Evolutionary conservation across 92 coral and sea anemone genomes (phyloP), one percentile per base, ranked within the genome.

Genomic region (Bergia sp.): DNA sequence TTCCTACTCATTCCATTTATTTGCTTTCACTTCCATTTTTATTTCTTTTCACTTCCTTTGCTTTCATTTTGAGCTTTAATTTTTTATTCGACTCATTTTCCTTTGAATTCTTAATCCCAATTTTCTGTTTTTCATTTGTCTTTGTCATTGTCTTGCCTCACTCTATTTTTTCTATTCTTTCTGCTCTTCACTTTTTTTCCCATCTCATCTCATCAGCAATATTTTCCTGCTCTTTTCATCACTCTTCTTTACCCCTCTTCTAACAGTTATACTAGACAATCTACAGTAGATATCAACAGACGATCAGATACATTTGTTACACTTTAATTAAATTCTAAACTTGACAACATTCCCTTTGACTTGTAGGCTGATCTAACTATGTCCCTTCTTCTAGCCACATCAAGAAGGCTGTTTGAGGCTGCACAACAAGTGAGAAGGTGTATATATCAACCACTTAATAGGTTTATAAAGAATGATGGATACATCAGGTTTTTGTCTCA

Each of bases 351-450:
- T 75, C 21, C 21, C 20, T 75, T 40, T 75, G 39, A n/a, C 47
- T 73, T 23, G 18, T 61, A 96, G 98, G 98, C 98, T 38, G 95
- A 96, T 58, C 81, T 96, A 75, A 93, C 97, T 73, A 96, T 96
- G 36, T 92, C 94, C 40, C 90, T 96, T 55, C 90, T 96, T 47
- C 88, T 96, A 82, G 96, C 97, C 77, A 94, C 95, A 13, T 89
- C 94, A 44, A 90, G 98, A 49, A 87, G 98, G 74, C 90, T 96
- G 57, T 89, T 96, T 80, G 98, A 96, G 78, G 95, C 98, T 86
- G 96, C 98, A 39, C 94, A 90, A 3, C 95, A 95, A 72, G 97
- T 94, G 16, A 96, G 91, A 89, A 96, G 93, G 98, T 94, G 69
- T 79, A 77, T 50, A 39, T 5, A 3, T 37, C 55, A 0, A 29